Conservation (phyloP, 35 echinoderm and acorn worm genomes). For the Hemicentrotus pulcherrimus region DNA sequence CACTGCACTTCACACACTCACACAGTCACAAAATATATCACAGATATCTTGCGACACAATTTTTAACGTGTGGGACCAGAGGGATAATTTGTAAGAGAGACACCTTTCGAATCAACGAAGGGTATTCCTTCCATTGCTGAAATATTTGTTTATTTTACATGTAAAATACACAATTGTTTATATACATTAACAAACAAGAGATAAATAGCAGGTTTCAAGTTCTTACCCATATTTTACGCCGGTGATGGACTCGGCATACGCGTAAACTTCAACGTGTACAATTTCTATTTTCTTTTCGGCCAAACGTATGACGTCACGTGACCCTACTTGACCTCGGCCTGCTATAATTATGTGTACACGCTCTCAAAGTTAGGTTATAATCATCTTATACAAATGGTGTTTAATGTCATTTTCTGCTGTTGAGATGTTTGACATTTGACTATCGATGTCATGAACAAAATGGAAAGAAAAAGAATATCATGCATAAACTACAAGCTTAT, state of each 20-base stretch:
- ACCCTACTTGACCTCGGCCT: background rate
- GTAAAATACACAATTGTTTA: background rate
- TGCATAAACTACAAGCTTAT: too few species aligned
- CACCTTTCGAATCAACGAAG: background rate
- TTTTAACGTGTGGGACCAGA: slow-evolving; percentile 21
- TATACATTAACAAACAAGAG: background rate
- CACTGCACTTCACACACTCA: too few species aligned
- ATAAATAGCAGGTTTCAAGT: background rate
- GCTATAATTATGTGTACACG: too few species aligned
- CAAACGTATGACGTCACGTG: background rate
- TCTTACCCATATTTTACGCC: slow-evolving; percentile 21
- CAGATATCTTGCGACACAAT: background rate
- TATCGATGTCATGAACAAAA: too few species aligned
- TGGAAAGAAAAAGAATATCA: too few species aligned
- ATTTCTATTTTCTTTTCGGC: background rate
- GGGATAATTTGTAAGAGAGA: background rate
- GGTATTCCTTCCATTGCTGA: background rate
- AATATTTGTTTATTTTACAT: background rate
- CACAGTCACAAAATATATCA: too few species aligned
- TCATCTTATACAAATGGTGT: too few species aligned
- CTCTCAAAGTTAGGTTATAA: too few species aligned
- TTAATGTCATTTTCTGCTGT: too few species aligned
- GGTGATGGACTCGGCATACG: slow-evolving; percentile 7
- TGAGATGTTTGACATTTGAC: too few species aligned
- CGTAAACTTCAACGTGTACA: slow-evolving; percentile 34